These are phyloP conservation scores for Acanthiza pusilla DNA, from an alignment of 2,797 vertebrate species.

Conservation along the genomic window DNA sequence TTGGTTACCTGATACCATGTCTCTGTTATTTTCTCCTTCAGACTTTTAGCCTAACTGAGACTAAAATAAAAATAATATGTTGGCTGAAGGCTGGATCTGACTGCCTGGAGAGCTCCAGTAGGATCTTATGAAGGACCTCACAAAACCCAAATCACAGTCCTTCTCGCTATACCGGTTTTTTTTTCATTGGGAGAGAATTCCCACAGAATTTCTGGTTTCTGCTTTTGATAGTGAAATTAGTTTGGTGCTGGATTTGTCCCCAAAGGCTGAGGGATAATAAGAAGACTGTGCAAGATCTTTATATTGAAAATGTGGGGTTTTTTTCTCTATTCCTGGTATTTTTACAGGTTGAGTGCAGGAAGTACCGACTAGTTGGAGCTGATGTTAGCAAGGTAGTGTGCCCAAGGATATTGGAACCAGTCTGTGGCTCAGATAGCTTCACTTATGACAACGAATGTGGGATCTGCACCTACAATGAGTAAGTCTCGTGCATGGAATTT, in stretches of 20 bases:
- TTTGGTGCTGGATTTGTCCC: background rate
- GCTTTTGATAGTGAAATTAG: background rate
- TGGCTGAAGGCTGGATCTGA: background rate
- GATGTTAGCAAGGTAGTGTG: background rate
- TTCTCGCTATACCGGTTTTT: background rate
- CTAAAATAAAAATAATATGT: background rate
- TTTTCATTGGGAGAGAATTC: background rate
- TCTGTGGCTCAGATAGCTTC: slow-evolving; percentile 46
- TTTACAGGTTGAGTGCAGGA: slow-evolving; percentile 16
- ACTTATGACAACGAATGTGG: slow-evolving; percentile 34
- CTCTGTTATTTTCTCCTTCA: background rate
- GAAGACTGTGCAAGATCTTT: background rate
- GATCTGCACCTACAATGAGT: slow-evolving; percentile 43
- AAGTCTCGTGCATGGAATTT: background rate
- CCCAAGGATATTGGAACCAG: slow-evolving; percentile 12
- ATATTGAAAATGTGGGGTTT: fast-evolving
- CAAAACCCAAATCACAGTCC: background rate
- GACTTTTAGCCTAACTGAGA: background rate
- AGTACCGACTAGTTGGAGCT: fast-evolving
- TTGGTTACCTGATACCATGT: background rate
- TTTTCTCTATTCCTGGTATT: background rate
- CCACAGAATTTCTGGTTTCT: background rate
- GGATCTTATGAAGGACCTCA: background rate
- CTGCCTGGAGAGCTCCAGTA: background rate
- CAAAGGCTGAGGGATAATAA: background rate